These are phyloP conservation scores for Protosalanx chinensis DNA, from an alignment of 2,797 vertebrate species.

Conservation along the genomic window DNA sequence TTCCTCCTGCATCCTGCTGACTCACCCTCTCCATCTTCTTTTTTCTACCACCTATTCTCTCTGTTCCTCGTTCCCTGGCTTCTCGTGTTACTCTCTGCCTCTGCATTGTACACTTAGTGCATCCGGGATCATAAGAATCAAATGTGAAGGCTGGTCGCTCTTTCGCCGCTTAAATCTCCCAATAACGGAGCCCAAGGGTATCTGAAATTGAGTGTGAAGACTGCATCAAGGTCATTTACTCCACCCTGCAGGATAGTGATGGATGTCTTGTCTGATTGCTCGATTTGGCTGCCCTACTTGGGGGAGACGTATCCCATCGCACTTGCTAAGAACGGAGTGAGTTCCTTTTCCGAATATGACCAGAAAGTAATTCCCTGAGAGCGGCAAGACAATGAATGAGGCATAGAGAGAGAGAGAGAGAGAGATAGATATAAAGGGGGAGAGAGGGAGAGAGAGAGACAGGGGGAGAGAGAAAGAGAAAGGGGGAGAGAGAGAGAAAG, in stretches of 20 bases:
- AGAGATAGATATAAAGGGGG: not conserved
- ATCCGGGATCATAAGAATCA: conserved; percentile 53
- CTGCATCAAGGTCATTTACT: conserved; percentile 66
- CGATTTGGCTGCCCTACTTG: conserved; percentile 54
- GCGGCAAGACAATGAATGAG: not conserved
- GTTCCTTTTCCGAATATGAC: conserved; percentile 31
- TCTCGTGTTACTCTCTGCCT: conserved; percentile 27
- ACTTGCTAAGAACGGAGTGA: conserved; percentile 26
- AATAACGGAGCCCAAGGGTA: conserved; percentile 67
- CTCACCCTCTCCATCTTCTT: conserved; percentile 39
- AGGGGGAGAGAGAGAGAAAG: conserved; percentile 3
- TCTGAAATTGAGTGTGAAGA: conserved; percentile 69
- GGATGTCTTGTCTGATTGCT: conserved; percentile 69
- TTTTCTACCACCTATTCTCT: not conserved
- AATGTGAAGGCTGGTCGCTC: conserved; percentile 55
- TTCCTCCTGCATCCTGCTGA: conserved; percentile 49
- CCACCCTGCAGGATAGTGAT: conserved; percentile 61
- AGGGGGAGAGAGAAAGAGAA: not conserved
- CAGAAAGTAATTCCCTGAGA: conserved; percentile 33
- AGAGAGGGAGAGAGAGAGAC: conserved; percentile 1
- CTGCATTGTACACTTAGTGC: conserved; percentile 54
- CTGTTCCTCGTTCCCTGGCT: conserved; percentile 2
- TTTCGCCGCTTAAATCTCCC: conserved; percentile 54
- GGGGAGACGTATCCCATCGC: conserved; percentile 40
- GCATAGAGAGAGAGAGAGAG: not conserved